Conservation (phyloP, 2,797 vertebrate genomes). For the Knipowitschia caucasica region DNA sequence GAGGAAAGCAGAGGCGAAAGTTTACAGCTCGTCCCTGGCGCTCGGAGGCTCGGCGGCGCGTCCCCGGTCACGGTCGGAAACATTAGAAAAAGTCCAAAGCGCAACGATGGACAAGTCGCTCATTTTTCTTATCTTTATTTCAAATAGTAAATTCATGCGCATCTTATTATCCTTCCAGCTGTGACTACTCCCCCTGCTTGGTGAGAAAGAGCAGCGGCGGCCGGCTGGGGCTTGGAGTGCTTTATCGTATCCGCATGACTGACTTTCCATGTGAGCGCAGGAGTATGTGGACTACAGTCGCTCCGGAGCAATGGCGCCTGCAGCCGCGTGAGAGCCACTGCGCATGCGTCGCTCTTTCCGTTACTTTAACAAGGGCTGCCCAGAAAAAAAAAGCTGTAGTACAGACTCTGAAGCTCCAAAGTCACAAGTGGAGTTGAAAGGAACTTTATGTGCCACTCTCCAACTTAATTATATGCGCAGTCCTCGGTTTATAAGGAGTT, state of each 20-base stretch:
- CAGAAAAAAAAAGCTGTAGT: conserved; percentile 40
- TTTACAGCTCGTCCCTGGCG: conserved; percentile 33
- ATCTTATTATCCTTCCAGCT: conserved; percentile 78
- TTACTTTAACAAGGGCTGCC: conserved; percentile 65
- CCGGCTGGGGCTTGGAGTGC: conserved; percentile 65
- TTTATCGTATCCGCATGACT: conserved; percentile 34
- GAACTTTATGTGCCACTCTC: not conserved
- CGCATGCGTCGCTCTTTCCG: conserved; percentile 77
- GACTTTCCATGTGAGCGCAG: conserved; percentile 36
- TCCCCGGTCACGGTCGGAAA: not conserved
- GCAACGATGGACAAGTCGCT: conserved; percentile 35
- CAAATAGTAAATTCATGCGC: conserved; percentile 76
- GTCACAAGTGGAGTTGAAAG: not conserved
- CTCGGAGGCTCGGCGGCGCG: conserved; percentile 9
- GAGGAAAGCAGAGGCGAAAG: conserved; percentile 52
- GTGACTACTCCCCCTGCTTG: conserved; percentile 70
- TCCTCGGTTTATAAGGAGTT: not conserved
- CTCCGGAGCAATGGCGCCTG: conserved; percentile 65
- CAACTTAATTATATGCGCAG: not conserved
- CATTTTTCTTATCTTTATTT: conserved; percentile 68
- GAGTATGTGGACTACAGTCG: conserved; percentile 65
- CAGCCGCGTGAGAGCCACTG: conserved; percentile 37
- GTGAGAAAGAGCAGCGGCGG: conserved; percentile 33
- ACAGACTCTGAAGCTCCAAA: conserved; percentile 49
- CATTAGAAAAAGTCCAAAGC: conserved; percentile 9